Percentiles rank a stretch among this genome's conserved stretches.
phyloP scores from a whole-genome alignment of 2,113 vertebrate genomes.

The Ophiodon elongatus region DNA sequence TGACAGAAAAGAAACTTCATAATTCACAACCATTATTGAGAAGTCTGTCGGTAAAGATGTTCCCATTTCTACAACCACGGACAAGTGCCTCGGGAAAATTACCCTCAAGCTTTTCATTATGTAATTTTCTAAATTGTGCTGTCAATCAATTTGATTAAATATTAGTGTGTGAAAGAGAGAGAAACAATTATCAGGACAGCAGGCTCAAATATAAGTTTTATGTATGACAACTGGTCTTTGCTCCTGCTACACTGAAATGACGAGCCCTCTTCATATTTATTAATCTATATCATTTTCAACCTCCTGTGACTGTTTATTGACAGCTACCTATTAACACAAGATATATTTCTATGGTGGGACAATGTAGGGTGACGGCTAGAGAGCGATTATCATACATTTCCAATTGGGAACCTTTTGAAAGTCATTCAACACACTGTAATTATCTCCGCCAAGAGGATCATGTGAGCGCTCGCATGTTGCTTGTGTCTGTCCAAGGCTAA shows the following conservation, averaged over 20 bases:
- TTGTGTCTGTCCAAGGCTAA: too few relatives aligned
- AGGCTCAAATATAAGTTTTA: not conserved
- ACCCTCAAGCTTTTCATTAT: not conserved
- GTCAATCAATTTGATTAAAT: constrained; percentile 1
- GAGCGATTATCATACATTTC: not conserved
- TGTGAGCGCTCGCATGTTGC: too few relatives aligned
- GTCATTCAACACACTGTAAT: too few relatives aligned
- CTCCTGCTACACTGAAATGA: not conserved
- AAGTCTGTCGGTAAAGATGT: not conserved
- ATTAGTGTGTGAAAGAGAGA: not conserved
- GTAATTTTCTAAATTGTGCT: not conserved
- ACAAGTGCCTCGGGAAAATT: not conserved
- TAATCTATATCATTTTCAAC: not conserved
- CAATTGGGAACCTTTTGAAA: not conserved
- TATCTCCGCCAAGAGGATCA: too few relatives aligned
- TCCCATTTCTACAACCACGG: not conserved
- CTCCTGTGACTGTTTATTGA: not conserved
- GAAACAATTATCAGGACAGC: not conserved
- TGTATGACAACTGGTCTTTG: not conserved
- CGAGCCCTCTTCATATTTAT: not conserved
- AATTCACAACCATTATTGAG: not conserved
- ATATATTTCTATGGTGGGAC: not conserved
- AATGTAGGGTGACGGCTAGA: not conserved
- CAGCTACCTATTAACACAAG: constrained; percentile 5
- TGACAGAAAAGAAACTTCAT: not conserved